Conservation (phyloP, 2,888 invertebrate species). For the Agonopterix heracliana region DNA sequence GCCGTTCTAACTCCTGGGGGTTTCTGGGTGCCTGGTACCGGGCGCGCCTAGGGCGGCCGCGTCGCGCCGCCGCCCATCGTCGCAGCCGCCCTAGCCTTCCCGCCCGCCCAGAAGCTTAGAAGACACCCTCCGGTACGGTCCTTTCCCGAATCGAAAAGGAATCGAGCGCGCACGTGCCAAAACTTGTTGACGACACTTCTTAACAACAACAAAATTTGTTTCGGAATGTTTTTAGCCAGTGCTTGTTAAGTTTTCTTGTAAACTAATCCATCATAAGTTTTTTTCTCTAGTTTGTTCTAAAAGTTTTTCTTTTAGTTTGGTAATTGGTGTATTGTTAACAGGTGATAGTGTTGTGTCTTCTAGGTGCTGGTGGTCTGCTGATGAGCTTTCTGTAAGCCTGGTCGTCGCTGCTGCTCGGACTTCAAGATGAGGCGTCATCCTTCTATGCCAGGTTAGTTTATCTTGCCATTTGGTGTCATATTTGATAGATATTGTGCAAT, state of each 20-base stretch:
- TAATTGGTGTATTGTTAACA: conserved; percentile 34
- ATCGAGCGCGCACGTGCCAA: conserved; percentile 47
- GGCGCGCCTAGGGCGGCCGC: conserved; percentile 74
- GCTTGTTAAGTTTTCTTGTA: not conserved
- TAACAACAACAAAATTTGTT: not conserved
- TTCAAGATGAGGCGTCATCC: conserved; percentile 55
- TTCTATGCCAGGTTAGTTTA: conserved; percentile 54
- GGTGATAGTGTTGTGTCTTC: conserved; percentile 52
- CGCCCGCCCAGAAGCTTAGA: conserved; percentile 65
- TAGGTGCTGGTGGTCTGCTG: conserved; percentile 48
- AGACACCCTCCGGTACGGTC: conserved; percentile 62
- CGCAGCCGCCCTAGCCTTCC: conserved; percentile 46
- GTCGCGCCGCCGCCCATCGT: conserved; percentile 65
- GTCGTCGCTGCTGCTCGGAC: conserved; percentile 21
- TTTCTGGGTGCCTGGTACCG: conserved; percentile 64
- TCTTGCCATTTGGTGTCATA: not conserved
- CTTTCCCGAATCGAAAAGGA: conserved; percentile 43
- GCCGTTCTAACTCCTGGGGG: conserved; percentile 36
- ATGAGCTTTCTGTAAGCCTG: conserved; percentile 40
- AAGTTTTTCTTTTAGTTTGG: conserved; percentile 18
- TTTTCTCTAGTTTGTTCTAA: conserved; percentile 10
- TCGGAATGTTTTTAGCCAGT: conserved; percentile 14
- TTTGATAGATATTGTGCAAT: not conserved
- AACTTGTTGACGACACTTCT: conserved; percentile 34
- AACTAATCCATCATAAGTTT: conserved; percentile 1